These are phyloP conservation scores for Athripsodes cinereus DNA, from an alignment of 2,888 invertebrate genomes.

Conservation along the genomic window DNA sequence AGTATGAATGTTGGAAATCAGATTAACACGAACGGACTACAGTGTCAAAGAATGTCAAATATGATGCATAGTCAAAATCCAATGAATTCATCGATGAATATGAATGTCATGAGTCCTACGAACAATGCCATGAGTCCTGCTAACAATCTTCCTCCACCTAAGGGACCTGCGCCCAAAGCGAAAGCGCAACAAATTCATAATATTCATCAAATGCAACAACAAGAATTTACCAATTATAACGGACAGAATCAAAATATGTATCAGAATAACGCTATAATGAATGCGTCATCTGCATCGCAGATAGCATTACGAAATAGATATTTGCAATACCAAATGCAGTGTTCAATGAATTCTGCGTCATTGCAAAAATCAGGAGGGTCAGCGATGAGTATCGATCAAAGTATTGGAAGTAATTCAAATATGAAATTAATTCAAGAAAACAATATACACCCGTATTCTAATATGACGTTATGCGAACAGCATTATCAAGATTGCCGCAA, in stretches of 20 bases:
- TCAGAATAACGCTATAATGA: constrained; percentile 10
- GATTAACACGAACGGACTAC: constrained; percentile 35
- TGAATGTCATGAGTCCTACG: constrained; percentile 22
- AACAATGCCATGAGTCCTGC: constrained; percentile 42
- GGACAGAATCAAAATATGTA: constrained; percentile 8
- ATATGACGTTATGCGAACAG: constrained; percentile 26
- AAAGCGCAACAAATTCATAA: constrained; percentile 2
- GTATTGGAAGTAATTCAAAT: constrained; percentile 39
- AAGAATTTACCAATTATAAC: constrained; percentile 7
- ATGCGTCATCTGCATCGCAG: constrained; percentile 5
- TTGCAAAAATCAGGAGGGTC: constrained; percentile 23
- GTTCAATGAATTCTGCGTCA: constrained; percentile 15
- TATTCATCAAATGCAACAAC: constrained; percentile 2
- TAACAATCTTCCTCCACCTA: constrained; percentile 10
- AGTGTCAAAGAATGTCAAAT: constrained; percentile 31
- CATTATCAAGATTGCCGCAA: constrained; percentile 25
- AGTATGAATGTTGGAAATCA: constrained; percentile 23
- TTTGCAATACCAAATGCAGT: constrained; percentile 26
- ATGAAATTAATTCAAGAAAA: constrained; percentile 26
- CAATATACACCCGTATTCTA: constrained; percentile 28
- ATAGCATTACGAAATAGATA: constrained; percentile 30
- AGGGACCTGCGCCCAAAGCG: constrained; percentile 6
- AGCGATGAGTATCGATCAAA: constrained; percentile 26
- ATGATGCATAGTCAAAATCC: constrained; percentile 42
- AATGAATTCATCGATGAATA: constrained; percentile 38